These are phyloP conservation scores for Drosophila nikananu DNA, from an alignment of 1,140 invertebrate genomes.

Conservation along the genomic window DNA sequence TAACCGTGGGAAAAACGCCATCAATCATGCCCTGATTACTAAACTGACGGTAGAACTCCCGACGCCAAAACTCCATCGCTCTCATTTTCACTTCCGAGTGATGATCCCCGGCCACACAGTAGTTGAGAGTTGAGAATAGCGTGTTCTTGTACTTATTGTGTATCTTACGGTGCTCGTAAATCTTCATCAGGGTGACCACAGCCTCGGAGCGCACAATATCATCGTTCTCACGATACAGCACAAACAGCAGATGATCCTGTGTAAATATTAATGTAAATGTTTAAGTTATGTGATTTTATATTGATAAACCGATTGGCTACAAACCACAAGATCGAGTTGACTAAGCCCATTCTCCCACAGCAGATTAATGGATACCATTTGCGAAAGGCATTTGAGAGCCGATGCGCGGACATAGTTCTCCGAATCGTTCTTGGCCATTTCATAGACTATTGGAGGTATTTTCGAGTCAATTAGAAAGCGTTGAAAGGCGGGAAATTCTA, in stretches of 20 bases:
- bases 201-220: constrained; percentile 91
- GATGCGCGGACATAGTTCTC: constrained; percentile 91
- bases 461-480: constrained; percentile 89
- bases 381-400: constrained; percentile 89
- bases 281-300: not conserved
- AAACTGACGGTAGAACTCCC: constrained; percentile 88
- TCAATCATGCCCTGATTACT: constrained; percentile 92
- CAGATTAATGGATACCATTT: constrained; percentile 88
- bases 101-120: constrained; percentile 89
- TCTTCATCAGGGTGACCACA: constrained; percentile 88
- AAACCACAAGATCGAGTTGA: constrained; percentile 88
- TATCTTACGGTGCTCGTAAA: constrained; percentile 89
- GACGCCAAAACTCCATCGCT: constrained; percentile 90
- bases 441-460: constrained; percentile 88
- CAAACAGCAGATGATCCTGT: constrained; percentile 88
- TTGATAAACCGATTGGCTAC: constrained; percentile 26
- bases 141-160: constrained; percentile 85
- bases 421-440: constrained; percentile 88
- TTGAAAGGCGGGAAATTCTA: constrained; percentile 92
- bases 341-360: constrained; percentile 89
- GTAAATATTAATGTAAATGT: constrained; percentile 46
- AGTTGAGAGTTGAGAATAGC: constrained; percentile 88
- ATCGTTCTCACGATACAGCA: constrained; percentile 90
- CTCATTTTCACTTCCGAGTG: constrained; percentile 92
- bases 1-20: constrained; percentile 90